Base-by-base conservation (phyloP, 2,888 invertebrate genomes). In the Polylopha cassiicola region DNA sequence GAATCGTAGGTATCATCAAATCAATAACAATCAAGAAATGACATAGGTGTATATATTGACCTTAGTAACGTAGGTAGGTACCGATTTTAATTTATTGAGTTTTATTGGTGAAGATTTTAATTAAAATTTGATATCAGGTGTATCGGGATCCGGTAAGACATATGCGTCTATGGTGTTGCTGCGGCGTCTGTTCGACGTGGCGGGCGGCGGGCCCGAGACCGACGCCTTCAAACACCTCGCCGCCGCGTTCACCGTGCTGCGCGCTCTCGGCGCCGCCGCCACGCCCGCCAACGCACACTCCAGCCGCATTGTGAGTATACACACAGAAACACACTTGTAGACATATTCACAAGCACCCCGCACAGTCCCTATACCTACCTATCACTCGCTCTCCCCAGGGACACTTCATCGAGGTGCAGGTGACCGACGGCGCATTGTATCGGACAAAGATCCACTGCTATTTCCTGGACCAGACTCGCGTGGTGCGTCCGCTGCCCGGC, bases 401-500 rank as follows among this genome's bases (percentile, higher is more conserved):
- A 9, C 95, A 97, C 80, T 97, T 97, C 75, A 95, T 97, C 63
- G 97, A 98, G 84, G 96, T 97, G 49, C 96, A 97, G 84, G 95
- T 98, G 52, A 95, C 96, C 24, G 97, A 97, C 73, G 96, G 97
- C 50, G 95, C 96, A 33, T 87, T 98, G 37, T 96, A 97, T 81
- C 90, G 97, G 66, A 97, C 97, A 22, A 97, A 97, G 87, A 96
- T 98, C 62, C 97, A 97, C 76, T 97, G 97, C 77, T 97, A 97
- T 78, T 97, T 97, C 77, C 87, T 97, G 65, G 97, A 98, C 73
- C 95, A 97, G 85, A 95, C 95, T 31, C 90, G 97, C 46, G 96
- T 97, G 36, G 95, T 96, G 51, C 89, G 92, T 20, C 95, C 95
- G 11, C 87, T 94, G 55, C 89, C 92, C 8, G 91, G 92, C 63